Evolutionary conservation across 2,888 invertebrate genomes (phyloP).

Genomic region (Autographa pulchrina): DNA sequence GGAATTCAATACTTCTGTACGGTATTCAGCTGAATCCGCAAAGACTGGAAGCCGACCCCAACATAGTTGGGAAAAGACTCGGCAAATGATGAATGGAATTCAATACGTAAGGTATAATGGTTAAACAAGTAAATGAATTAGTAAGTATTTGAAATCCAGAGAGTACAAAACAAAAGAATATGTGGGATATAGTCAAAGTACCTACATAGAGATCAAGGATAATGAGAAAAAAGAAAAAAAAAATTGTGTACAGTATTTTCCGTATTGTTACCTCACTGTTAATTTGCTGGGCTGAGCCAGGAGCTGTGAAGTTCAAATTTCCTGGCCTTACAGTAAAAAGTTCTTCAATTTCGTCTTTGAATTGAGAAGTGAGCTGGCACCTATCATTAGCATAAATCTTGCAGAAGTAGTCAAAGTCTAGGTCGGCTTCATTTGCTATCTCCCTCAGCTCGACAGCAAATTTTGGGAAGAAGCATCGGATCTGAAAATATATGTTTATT

Average conservation of each 20-base stretch:
- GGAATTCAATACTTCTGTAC: too few species aligned
- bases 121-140: too few species aligned
- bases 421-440: slow-evolving; percentile 2
- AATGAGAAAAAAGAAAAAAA: background rate
- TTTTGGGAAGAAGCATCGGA: slow-evolving; percentile 30
- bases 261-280: slow-evolving; percentile 42
- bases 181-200: background rate
- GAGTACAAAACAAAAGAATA: too few species aligned
- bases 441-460: slow-evolving; percentile 11
- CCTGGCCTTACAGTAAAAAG: slow-evolving; percentile 38
- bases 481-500: slow-evolving; percentile 23
- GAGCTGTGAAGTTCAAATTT: slow-evolving; percentile 46
- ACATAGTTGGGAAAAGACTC: too few species aligned
- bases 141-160: too few species aligned
- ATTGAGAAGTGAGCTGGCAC: slow-evolving; percentile 32
- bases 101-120: too few species aligned
- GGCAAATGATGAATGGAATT: too few species aligned
- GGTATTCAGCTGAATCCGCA: too few species aligned
- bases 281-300: slow-evolving; percentile 41
- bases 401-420: slow-evolving; percentile 26
- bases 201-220: background rate
- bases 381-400: slow-evolving; percentile 41
- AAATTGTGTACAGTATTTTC: background rate
- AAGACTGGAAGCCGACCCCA: too few species aligned
- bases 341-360: slow-evolving; percentile 19